Evolutionary conservation across 2,797 vertebrate species (phyloP), one percentile per base, ranked within the genome.

Genomic region (Oreortyx pictus): DNA sequence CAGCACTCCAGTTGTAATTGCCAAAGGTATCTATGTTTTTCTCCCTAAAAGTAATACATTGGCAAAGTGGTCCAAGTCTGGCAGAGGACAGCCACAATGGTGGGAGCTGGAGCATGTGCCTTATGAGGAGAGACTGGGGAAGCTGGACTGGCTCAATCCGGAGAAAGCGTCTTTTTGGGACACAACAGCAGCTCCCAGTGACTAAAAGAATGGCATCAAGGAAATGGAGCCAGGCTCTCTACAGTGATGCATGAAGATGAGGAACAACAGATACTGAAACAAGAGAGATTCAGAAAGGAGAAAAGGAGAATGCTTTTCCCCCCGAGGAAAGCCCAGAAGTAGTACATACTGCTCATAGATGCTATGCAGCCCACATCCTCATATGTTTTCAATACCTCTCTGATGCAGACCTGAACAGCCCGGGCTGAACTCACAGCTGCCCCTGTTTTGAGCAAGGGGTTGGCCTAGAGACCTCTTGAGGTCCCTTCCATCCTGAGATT

Each of bases 31-130:
- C 39, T 41, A 41, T 41, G 14, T 41, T 83, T 83, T 8, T 59
- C 33, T 41, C 62, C 16, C 6, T 83, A 19, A 23, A 57, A 61
- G 82, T 74, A 89, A 72, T 18, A 9, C 50, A 15, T 44, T 70
- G 31, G 65, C 2, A 4, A 76, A 62, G 29, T 7, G 27, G 29
- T 85, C 31, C 14, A 71, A 74, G 39, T 4, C 37, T 13, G 71
- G 9, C 0, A 1, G 3, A 60, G 39, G 43, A 60, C 39, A 87
- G 14, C 10, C 37, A 47, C 0, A 1, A 14, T 29, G 27, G 15
- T 7, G 17, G 15, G 18, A 35, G 14, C 24, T 79, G 17, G 37
- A 91, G 22, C 29, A 31, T 5, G 70, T 76, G 14, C 11, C 13
- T 16, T 83, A 5, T 66, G 62, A 49, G 15, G 19, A 73, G 20